Evolutionary conservation across 2,888 invertebrate genomes (phyloP).

Genomic region (Pristionchus maxplancki): DNA sequence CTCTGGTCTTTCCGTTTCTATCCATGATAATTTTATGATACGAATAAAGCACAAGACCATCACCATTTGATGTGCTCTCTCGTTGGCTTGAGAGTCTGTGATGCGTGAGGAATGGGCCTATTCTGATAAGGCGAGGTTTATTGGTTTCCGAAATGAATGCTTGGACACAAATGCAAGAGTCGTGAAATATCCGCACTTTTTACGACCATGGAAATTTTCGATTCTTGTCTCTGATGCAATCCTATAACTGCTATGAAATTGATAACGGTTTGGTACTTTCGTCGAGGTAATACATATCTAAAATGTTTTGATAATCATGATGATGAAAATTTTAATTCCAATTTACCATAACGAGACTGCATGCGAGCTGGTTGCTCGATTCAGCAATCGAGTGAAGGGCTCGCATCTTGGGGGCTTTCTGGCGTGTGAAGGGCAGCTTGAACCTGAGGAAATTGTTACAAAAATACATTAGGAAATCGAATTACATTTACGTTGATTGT

Average conservation of each 20-base stretch:
- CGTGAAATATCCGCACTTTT: not conserved
- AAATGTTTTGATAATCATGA: too few relatives aligned
- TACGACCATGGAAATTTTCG: not conserved
- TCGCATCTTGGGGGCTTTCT: constrained; percentile 26
- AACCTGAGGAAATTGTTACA: not conserved
- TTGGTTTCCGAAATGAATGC: not conserved
- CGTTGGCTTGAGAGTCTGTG: not conserved
- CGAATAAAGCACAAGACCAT: not conserved
- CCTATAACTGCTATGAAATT: too few relatives aligned
- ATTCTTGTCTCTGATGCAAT: not conserved
- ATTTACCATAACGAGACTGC: constrained; percentile 47
- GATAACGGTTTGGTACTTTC: too few relatives aligned
- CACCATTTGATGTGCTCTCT: not conserved
- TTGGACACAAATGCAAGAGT: not conserved
- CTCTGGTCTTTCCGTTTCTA: not conserved
- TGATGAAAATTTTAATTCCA: too few relatives aligned
- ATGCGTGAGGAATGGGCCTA: not conserved
- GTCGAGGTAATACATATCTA: too few relatives aligned
- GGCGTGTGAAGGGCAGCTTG: constrained; percentile 7
- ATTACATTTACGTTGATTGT: not conserved
- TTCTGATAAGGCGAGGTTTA: not conserved
- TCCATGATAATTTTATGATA: not conserved
- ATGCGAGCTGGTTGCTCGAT: constrained; percentile 49
- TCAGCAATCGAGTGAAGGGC: constrained; percentile 51
- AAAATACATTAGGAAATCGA: not conserved